These are phyloP conservation scores for Anthophora plumipes DNA, from an alignment of 2,888 invertebrate genomes.

Conservation along the genomic window DNA sequence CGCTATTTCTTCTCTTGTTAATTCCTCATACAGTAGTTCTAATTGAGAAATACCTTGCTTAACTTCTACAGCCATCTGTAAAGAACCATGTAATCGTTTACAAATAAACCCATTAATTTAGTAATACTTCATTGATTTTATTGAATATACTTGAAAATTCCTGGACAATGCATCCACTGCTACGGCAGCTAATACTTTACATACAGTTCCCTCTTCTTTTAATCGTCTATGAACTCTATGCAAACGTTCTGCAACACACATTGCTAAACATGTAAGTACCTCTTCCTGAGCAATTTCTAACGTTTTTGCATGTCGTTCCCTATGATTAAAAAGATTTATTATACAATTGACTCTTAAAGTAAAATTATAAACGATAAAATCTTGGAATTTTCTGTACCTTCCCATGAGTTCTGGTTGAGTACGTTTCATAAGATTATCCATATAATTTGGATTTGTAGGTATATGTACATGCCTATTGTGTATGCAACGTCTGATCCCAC, in stretches of 20 bases:
- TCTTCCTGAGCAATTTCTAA: conserved; percentile 98
- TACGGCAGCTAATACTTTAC: conserved; percentile 95
- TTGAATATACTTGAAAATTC: conserved; percentile 90
- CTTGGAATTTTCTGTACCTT: conserved; percentile 85
- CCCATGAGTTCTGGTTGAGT: conserved; percentile 97
- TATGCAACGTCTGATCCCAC: conserved; percentile 94
- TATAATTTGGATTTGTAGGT: conserved; percentile 94
- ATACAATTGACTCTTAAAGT: neutral
- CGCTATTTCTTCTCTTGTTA: conserved; percentile 93
- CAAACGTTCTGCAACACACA: conserved; percentile 95
- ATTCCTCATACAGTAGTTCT: conserved; percentile 94
- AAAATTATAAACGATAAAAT: conserved; percentile 21
- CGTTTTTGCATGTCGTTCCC: conserved; percentile 98
- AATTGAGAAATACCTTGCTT: conserved; percentile 95
- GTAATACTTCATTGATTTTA: neutral
- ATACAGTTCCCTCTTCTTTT: conserved; percentile 96
- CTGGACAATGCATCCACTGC: conserved; percentile 94
- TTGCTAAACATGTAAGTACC: conserved; percentile 96
- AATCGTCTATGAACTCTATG: conserved; percentile 94
- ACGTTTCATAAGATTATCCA: conserved; percentile 93
- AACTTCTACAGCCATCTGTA: conserved; percentile 92
- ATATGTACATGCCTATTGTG: conserved; percentile 95
- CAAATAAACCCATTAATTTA: neutral
- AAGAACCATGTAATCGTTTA: conserved; percentile 32
- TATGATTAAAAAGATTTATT: conserved; percentile 53